These are phyloP conservation scores for Dolichallabes microphthalmus DNA, from an alignment of 2,113 vertebrate species.

Conservation along the genomic window DNA sequence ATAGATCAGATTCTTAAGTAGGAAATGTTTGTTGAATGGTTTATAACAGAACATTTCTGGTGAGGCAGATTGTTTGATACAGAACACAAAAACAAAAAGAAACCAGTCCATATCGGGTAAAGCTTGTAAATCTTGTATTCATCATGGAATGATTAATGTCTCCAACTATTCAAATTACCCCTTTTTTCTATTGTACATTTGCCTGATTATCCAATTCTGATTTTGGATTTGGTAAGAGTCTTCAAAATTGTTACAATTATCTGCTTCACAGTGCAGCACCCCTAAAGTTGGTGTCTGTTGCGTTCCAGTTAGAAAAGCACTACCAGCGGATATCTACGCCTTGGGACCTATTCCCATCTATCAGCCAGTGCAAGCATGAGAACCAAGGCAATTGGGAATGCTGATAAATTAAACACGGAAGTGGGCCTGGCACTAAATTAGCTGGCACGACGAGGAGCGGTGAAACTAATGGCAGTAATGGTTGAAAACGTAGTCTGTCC, in stretches of 20 bases:
- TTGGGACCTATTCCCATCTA: slow-evolving; percentile 47
- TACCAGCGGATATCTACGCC: slow-evolving; percentile 47
- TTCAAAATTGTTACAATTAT: slow-evolving; percentile 18
- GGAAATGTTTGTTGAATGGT: not conserved
- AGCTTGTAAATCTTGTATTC: not conserved
- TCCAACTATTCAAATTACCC: not conserved
- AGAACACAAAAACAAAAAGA: not conserved
- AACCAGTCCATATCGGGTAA: not conserved
- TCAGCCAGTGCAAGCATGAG: slow-evolving; percentile 48
- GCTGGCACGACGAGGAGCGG: slow-evolving; percentile 55
- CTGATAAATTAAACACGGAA: slow-evolving; percentile 58
- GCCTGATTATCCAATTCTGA: not conserved
- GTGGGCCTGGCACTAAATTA: slow-evolving; percentile 62
- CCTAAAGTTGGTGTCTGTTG: slow-evolving; percentile 38
- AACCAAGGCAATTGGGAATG: slow-evolving; percentile 35
- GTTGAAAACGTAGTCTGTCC: slow-evolving; percentile 62
- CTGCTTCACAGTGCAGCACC: not conserved
- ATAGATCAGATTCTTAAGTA: not conserved
- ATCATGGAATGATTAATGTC: not conserved
- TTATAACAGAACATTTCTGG: not conserved
- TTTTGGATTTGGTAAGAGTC: not conserved
- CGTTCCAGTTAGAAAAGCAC: slow-evolving; percentile 45
- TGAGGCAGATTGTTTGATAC: not conserved
- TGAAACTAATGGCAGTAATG: slow-evolving; percentile 59
- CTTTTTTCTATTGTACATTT: not conserved